Percentiles rank a stretch among this genome's conserved stretches.
These are phyloP conservation scores for Chlorocebus sabaeus DNA, from an alignment of 2,113 vertebrate genomes.

Conservation along the genomic window DNA sequence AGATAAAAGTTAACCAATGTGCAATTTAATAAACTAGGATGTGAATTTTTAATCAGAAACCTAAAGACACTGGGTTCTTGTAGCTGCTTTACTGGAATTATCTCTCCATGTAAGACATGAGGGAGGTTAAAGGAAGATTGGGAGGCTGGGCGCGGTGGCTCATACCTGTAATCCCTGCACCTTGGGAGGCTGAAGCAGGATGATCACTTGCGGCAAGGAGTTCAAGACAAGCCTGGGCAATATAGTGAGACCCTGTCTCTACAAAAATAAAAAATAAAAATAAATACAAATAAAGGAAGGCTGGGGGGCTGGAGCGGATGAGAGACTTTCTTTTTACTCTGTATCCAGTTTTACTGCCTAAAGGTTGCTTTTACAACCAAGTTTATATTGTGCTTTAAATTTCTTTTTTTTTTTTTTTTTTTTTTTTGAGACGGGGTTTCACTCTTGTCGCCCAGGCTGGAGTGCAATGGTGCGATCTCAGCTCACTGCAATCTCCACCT, in stretches of 20 bases:
- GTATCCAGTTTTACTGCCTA: background rate
- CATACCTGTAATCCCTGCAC: no score
- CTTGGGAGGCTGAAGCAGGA: no score
- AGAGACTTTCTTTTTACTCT: background rate
- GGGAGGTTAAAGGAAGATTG: background rate
- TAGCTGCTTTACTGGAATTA: background rate
- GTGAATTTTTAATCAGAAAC: conserved; percentile 22
- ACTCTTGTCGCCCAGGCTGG: no score
- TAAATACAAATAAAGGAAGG: no score
- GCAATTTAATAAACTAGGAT: background rate
- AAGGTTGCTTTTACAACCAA: background rate
- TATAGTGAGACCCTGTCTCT: no score
- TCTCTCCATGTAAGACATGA: background rate
- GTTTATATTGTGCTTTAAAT: background rate
- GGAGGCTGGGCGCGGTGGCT: no score
- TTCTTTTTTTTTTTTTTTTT: background rate
- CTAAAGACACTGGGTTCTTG: background rate
- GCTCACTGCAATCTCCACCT: no score
- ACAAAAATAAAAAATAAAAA: no score
- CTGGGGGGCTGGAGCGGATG: background rate
- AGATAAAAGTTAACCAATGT: background rate
- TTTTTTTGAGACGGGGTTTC: no score
- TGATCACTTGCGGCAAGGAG: no score
- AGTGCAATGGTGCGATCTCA: no score
- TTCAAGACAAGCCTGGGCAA: no score